phyloP scores from a whole-genome alignment of 2,888 invertebrate genomes.

The Coecobrya sp. region DNA sequence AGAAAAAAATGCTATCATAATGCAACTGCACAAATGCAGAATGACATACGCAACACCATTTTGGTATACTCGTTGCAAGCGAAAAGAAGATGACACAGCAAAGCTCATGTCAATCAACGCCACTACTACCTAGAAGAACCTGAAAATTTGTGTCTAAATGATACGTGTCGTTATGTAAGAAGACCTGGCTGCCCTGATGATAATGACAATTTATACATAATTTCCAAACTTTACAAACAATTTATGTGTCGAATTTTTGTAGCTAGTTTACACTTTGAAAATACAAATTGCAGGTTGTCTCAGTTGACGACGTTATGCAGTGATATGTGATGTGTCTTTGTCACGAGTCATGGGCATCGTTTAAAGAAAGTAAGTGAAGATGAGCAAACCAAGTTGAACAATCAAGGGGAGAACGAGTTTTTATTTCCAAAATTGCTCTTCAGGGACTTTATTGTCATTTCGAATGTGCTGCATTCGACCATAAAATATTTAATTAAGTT shows the following conservation, averaged over 20 bases:
- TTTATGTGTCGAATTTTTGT: background rate
- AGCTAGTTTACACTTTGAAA: background rate
- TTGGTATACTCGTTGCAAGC: background rate
- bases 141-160: constrained; percentile 20
- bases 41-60: background rate
- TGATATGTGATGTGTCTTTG: background rate
- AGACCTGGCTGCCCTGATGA: background rate
- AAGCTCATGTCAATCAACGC: constrained; percentile 18
- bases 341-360: background rate
- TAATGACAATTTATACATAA: background rate
- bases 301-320: background rate
- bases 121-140: background rate
- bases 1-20: background rate
- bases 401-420: constrained; percentile 8
- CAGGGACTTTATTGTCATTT: background rate
- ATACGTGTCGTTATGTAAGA: background rate
- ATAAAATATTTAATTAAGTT: background rate
- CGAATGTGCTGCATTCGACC: background rate
- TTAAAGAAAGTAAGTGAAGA: background rate
- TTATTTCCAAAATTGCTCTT: background rate
- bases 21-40: background rate
- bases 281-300: background rate
- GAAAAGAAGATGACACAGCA: constrained; percentile 8
- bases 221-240: background rate
- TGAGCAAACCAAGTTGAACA: background rate